These are phyloP conservation scores for Cyclargus thomasi DNA, from an alignment of 1,140 invertebrate genomes.

Conservation along the genomic window DNA sequence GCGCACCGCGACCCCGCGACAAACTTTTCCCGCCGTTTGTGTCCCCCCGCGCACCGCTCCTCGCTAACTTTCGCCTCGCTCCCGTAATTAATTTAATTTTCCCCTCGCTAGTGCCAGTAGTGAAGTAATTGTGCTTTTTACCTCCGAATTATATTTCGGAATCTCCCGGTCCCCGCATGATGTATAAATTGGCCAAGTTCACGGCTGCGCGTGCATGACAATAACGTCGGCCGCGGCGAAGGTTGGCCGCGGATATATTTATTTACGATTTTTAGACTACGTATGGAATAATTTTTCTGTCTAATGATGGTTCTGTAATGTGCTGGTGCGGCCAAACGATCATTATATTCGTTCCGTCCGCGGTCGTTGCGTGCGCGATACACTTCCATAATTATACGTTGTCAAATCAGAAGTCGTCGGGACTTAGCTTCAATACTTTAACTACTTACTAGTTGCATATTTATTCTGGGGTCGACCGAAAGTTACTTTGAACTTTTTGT, in stretches of 20 bases:
- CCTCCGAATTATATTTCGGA: not conserved
- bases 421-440: constrained; percentile 25
- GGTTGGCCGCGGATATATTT: not conserved
- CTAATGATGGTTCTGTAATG: not conserved
- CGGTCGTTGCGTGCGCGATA: constrained; percentile 11
- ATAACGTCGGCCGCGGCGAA: not conserved
- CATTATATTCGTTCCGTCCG: not conserved
- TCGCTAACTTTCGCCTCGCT: constrained; percentile 16
- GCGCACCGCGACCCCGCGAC: constrained; percentile 20
- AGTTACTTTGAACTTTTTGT: constrained; percentile 15
- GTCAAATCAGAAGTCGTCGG: constrained; percentile 20
- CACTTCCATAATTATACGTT: constrained; percentile 18
- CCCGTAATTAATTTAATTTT: constrained; percentile 18
- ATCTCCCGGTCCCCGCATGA: no score
- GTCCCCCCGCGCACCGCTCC: constrained; percentile 6
- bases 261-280: not conserved
- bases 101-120: not conserved
- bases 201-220: no score
- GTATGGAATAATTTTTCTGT: not conserved
- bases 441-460: constrained; percentile 23
- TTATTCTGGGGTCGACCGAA: not conserved
- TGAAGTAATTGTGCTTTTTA: not conserved
- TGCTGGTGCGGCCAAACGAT: not conserved
- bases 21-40: constrained; percentile 33
- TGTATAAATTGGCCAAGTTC: no score